Conservation (phyloP, 2,888 invertebrate genomes). For the Latrodectus elegans region DNA sequence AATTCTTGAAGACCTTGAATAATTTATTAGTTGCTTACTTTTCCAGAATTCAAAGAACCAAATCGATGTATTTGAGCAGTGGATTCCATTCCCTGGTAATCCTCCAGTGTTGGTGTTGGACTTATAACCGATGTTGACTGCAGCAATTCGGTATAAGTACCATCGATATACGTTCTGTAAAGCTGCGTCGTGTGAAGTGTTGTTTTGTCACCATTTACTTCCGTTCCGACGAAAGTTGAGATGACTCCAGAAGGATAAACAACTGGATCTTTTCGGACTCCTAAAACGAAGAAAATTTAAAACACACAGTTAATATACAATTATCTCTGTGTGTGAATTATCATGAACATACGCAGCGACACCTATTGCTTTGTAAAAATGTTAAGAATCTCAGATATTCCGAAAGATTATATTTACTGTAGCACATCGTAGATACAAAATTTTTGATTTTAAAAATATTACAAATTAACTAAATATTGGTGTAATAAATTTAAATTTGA, state of each 20-base stretch:
- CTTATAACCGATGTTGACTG: constrained; percentile 55
- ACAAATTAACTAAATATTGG: no score
- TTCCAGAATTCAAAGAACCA: constrained; percentile 67
- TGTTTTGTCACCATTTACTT: constrained; percentile 65
- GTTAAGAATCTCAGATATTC: no score
- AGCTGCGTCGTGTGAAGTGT: constrained; percentile 66
- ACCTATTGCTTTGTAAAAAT: no score
- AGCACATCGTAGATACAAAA: no score
- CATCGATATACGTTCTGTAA: constrained; percentile 64
- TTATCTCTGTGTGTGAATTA: background rate
- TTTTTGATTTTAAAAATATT: no score
- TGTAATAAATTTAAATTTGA: no score
- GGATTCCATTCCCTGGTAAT: constrained; percentile 3
- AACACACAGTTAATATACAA: background rate
- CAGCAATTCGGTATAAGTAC: constrained; percentile 67
- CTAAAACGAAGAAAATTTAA: constrained; percentile 5
- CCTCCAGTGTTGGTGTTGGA: constrained; percentile 38
- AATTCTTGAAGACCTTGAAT: background rate
- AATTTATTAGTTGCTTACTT: constrained; percentile 16
- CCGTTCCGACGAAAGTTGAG: constrained; percentile 56
- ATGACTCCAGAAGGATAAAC: constrained; percentile 65
- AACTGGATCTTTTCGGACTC: constrained; percentile 47
- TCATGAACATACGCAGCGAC: background rate
- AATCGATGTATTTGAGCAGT: constrained; percentile 43
- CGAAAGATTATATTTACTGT: no score